These are phyloP conservation scores for Drosophila seclusa DNA, from an alignment of 2,888 invertebrate genomes.

Conservation along the genomic window DNA sequence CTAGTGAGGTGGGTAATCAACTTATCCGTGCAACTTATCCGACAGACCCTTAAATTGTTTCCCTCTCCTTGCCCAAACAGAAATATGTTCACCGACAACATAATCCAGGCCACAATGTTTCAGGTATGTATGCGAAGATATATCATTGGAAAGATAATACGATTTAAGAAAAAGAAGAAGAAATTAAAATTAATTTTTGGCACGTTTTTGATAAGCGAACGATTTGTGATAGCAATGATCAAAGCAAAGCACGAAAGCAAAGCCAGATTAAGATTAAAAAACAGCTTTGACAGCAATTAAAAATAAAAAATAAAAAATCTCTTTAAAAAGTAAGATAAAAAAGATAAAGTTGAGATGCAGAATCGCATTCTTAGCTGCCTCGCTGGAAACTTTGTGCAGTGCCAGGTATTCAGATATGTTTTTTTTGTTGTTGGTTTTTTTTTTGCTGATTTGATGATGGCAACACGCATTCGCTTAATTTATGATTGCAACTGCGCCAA, in stretches of 20 bases:
- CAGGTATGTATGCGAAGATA: slow-evolving; percentile 86
- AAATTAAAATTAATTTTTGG: background rate
- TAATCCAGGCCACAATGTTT: slow-evolving; percentile 93
- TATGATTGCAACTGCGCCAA: slow-evolving; percentile 56
- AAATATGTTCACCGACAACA: slow-evolving; percentile 96
- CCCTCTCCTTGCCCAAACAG: slow-evolving; percentile 85
- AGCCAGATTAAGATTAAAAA: background rate
- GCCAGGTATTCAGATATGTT: slow-evolving; percentile 17
- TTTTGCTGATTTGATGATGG: slow-evolving; percentile 17
- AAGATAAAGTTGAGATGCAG: background rate
- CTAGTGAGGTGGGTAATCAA: slow-evolving; percentile 89
- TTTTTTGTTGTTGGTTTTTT: background rate
- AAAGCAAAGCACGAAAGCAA: background rate
- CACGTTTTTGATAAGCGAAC: background rate
- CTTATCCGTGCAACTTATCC: no score
- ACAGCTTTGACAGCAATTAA: background rate
- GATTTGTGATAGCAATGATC: background rate
- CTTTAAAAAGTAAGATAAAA: background rate
- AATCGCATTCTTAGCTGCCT: background rate
- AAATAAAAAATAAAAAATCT: background rate
- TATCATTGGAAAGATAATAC: background rate
- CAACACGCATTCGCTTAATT: slow-evolving; percentile 41
- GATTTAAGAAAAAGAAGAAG: no score
- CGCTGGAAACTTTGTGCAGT: background rate
- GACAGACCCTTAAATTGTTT: background rate